phyloP scores from a whole-genome alignment of 2,797 vertebrate species.

The Thripadectes ignobilis region DNA sequence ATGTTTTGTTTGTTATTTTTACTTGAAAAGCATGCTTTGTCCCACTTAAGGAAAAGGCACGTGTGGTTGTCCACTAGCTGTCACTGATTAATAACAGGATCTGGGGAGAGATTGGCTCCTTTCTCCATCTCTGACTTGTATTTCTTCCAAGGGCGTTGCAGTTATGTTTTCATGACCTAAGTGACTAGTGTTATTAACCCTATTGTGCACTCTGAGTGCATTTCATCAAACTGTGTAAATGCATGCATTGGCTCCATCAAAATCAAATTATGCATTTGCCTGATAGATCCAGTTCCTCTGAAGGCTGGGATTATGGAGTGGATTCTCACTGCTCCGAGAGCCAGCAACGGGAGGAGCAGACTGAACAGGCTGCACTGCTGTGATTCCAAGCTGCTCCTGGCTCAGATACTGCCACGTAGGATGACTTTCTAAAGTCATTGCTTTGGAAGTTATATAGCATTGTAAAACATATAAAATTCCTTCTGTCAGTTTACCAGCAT shows the following conservation, averaged over 20 bases:
- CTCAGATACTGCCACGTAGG: not conserved
- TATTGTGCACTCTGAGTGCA: accelerated
- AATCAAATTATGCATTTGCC: not conserved
- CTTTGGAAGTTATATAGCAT: constrained; percentile 26
- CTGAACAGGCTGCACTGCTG: constrained; percentile 41
- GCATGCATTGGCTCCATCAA: not conserved
- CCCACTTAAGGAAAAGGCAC: not conserved
- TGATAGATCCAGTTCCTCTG: accelerated
- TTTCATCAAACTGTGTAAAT: not conserved
- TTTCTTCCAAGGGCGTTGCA: not conserved
- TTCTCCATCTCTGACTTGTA: not conserved
- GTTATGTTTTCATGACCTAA: not conserved
- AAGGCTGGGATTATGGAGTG: not conserved
- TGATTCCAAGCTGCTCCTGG: constrained; percentile 65
- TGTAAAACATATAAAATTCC: not conserved
- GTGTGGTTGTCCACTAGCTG: not conserved
- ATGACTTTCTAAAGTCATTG: constrained; percentile 29
- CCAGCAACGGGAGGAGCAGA: not conserved
- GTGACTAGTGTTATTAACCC: not conserved
- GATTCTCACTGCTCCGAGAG: not conserved
- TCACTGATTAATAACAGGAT: not conserved
- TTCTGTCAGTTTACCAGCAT: not conserved
- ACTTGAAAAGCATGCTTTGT: not conserved
- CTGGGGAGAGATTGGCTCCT: not conserved
- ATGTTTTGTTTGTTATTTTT: not conserved